Evolutionary conservation across 1,140 invertebrate species (phyloP).

Genomic region (Nylanderia fulva): DNA sequence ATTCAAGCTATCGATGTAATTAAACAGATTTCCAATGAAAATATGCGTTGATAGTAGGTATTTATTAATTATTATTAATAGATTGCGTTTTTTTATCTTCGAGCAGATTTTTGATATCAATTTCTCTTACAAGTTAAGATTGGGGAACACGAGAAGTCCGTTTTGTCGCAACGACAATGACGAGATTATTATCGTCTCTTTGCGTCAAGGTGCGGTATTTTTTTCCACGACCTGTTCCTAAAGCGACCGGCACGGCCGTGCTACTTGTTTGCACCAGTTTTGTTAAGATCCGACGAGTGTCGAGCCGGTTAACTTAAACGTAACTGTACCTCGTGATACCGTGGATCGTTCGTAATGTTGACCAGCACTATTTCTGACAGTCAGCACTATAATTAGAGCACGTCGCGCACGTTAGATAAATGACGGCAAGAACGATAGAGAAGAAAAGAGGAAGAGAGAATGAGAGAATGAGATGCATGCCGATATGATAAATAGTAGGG

Average conservation of each 20-base stretch:
- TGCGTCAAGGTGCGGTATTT: neutral
- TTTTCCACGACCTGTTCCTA: neutral
- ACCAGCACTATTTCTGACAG: conserved; percentile 75
- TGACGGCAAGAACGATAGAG: neutral
- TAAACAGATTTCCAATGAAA: neutral
- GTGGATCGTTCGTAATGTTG: conserved; percentile 70
- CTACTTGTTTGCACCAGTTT: conserved; percentile 34
- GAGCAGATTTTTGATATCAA: neutral
- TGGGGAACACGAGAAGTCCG: no score
- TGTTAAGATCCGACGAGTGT: conserved; percentile 16
- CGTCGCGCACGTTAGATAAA: conserved; percentile 65
- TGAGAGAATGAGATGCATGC: conserved; percentile 9
- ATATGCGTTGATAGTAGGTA: no score
- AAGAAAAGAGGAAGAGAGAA: neutral
- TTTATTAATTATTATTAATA: no score
- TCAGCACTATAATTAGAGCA: conserved; percentile 74
- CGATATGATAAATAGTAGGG: neutral
- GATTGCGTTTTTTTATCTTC: neutral
- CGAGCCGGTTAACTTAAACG: conserved; percentile 65
- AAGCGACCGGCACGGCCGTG: neutral
- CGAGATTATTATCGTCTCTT: neutral
- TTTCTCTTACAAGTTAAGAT: neutral
- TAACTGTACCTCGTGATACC: conserved; percentile 71
- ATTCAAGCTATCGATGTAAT: neutral
- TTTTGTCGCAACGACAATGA: neutral